A percentile compares a stretch with the other conserved stretches of the same genome.
Evolutionary conservation across 2,113 vertebrate genomes (phyloP).

Genomic region (Nycticorax nycticorax): DNA sequence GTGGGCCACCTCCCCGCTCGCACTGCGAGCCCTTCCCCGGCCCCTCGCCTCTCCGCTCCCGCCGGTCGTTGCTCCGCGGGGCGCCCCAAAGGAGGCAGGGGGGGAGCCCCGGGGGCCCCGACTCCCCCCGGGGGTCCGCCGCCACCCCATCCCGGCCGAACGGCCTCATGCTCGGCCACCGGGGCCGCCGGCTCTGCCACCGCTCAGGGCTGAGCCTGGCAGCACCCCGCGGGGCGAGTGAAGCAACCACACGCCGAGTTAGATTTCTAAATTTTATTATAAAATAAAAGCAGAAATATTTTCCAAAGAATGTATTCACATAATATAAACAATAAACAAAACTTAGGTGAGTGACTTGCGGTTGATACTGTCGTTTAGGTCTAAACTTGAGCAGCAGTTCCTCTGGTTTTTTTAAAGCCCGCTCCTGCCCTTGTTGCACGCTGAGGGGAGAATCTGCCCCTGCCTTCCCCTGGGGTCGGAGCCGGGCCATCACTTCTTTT

Average conservation of each 20-base stretch:
- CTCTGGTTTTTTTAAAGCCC: not conserved
- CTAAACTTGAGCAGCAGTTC: slow-evolving; percentile 53
- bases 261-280: slow-evolving; percentile 85
- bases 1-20: not conserved
- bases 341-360: slow-evolving; percentile 59
- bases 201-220: not conserved
- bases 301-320: slow-evolving; percentile 82
- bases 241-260: not conserved
- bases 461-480: not conserved
- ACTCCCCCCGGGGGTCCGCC: accelerated
- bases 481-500: not conserved
- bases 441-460: not conserved
- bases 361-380: slow-evolving; percentile 37
- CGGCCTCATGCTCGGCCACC: too few species aligned
- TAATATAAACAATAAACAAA: slow-evolving; percentile 77
- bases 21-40: not conserved
- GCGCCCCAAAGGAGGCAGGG: too few species aligned
- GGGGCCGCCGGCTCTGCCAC: not conserved
- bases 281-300: slow-evolving; percentile 88
- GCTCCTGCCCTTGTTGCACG: not conserved
- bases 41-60: not conserved
- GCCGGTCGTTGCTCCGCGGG: not conserved
- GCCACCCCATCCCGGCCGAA: not conserved
- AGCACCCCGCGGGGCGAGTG: not conserved
- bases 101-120: too few species aligned